Evolutionary conservation across 35 echinoderm and acorn worm species (phyloP), one percentile per base, ranked within the genome.

Genomic region (Acanthaster planci): DNA sequence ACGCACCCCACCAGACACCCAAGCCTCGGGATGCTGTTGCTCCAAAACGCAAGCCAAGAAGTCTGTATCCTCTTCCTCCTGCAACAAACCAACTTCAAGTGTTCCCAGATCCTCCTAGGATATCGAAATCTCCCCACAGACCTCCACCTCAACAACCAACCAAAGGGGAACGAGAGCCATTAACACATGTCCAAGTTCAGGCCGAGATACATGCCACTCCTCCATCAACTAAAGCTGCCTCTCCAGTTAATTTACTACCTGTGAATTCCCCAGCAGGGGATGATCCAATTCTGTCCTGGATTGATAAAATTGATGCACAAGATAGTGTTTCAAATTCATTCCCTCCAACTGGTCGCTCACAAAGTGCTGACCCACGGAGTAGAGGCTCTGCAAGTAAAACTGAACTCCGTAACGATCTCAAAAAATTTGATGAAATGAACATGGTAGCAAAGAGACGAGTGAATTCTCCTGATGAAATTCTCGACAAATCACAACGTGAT

Each of bases 331-430:
- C 64, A 26, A 26, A 30, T 0, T 72, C 64, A 2, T 72, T 31
- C 64, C 64, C 64, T 72, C 64, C 64, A 23, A 14, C 64, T 72
- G 64, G 19, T 1, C 64, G 64, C 15, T 72, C 64, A 72, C 64
- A 72, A 72, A 72, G 64, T 72, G 23, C 18, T 31, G 64, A 26
- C 2, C 64, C 64, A 72, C 12, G 3, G 10, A 35, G 26, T 10
- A 72, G 64, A 72, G 64, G 34, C 26, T 72, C 64, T 1, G 26
- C 64, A 21, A 72, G 64, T 16, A 72, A 72, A 72, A 26, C 23
- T 72, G 26, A 23, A 72, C 64, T 72, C n/a, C 64, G 34, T 26
- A 26, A 72, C 14, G 64, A 72, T 16, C 30, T 72, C 21, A 72
- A 72, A 30, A 21, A 72, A 26, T 72, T 72, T 36, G 64, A 59